Evolutionary conservation across 64 coral and sea anemone species (phyloP).

Genomic region (Hydrozoanthus tunicans): DNA sequence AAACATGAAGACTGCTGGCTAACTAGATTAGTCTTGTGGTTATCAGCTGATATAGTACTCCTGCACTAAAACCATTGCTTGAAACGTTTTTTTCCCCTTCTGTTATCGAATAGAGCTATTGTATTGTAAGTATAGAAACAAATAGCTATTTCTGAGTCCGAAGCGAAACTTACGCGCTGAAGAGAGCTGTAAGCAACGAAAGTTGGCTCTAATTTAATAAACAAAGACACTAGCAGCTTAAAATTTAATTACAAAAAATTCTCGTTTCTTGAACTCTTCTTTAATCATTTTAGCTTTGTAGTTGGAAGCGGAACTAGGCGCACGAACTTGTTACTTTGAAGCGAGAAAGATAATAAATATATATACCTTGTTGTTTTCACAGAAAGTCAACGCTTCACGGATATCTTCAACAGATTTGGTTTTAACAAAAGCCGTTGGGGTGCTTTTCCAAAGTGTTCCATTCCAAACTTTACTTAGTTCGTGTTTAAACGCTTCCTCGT

Average conservation of each 20-base stretch:
- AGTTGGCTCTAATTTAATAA: neutral
- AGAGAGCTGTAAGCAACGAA: neutral
- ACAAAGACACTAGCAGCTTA: neutral
- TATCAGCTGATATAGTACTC: too few species aligned
- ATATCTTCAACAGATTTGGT: slow-evolving; percentile 6
- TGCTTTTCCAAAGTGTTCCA: slow-evolving; percentile 43
- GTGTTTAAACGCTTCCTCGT: slow-evolving; percentile 16
- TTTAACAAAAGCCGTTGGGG: slow-evolving; percentile 30
- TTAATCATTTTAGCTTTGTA: neutral
- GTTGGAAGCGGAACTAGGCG: neutral
- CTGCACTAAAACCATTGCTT: too few species aligned
- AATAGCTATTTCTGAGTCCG: neutral
- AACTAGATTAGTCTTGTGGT: too few species aligned
- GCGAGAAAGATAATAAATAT: neutral
- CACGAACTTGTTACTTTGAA: neutral
- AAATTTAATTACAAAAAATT: neutral
- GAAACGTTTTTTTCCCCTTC: too few species aligned
- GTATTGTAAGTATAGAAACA: neutral
- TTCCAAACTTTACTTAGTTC: slow-evolving; percentile 50
- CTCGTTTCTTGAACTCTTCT: too few species aligned
- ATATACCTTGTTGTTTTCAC: slow-evolving; percentile 43
- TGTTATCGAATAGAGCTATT: neutral
- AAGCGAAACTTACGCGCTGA: neutral
- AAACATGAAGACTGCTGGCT: too few species aligned
- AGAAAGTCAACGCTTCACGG: slow-evolving; percentile 20